Conservation (phyloP, 2,113 vertebrate species). For the Leucopternis melanops region DNA sequence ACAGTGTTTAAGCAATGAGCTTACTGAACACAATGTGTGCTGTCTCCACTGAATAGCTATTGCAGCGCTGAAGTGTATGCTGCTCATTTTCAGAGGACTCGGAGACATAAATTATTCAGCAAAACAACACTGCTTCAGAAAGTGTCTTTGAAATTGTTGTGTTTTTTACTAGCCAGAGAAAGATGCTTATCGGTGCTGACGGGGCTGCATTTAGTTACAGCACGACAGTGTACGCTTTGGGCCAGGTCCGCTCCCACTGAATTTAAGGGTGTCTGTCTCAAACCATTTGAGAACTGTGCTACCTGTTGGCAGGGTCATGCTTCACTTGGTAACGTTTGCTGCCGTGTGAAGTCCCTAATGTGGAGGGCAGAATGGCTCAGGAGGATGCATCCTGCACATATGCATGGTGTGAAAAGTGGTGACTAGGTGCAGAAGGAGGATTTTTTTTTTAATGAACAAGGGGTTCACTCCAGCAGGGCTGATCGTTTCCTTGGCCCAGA, state of each 20-base stretch:
- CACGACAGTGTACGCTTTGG: not conserved
- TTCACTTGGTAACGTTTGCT: not conserved
- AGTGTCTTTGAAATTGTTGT: slow-evolving; percentile 6
- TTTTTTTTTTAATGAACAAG: not conserved
- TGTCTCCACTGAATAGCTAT: slow-evolving; percentile 18
- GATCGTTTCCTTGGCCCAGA: not conserved
- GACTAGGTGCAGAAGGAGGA: not conserved
- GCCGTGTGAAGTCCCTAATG: not conserved
- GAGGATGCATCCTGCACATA: not conserved
- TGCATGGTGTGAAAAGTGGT: not conserved
- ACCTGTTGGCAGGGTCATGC: not conserved
- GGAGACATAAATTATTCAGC: slow-evolving; percentile 39
- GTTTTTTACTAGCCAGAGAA: not conserved
- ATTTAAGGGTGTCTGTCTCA: not conserved
- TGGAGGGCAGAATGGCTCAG: not conserved
- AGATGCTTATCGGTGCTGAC: not conserved
- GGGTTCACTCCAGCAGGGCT: not conserved
- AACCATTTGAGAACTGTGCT: not conserved
- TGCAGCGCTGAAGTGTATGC: not conserved
- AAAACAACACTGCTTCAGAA: slow-evolving; percentile 30
- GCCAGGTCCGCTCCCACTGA: not conserved
- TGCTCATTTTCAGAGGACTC: slow-evolving; percentile 54
- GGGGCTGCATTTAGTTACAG: not conserved
- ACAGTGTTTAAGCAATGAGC: slow-evolving; percentile 43
- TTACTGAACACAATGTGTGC: slow-evolving; percentile 27